Evolutionary conservation across 2,113 vertebrate species (phyloP).

Genomic region (Pollimyrus isidori): DNA sequence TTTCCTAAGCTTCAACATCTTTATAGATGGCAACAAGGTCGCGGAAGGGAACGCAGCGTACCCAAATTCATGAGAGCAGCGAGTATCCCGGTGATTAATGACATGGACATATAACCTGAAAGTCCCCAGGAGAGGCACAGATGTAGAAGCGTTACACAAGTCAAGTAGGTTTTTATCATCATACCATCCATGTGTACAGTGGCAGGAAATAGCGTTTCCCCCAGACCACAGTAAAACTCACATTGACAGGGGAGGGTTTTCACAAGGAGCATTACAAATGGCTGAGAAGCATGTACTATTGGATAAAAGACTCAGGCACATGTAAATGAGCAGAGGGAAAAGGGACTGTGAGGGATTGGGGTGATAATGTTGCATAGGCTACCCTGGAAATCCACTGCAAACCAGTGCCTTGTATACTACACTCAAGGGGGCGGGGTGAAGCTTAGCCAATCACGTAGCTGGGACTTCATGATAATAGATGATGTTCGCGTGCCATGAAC

Average conservation of each 20-base stretch:
- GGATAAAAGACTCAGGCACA: not conserved
- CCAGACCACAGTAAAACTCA: not conserved
- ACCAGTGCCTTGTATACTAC: not conserved
- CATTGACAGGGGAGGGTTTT: not conserved
- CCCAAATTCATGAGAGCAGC: not conserved
- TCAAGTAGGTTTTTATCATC: not conserved
- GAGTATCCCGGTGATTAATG: not conserved
- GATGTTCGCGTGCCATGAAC: not conserved
- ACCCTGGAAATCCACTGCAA: not conserved
- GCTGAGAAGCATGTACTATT: not conserved
- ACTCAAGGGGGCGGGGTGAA: not conserved
- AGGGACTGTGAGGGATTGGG: not conserved
- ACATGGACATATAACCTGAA: not conserved
- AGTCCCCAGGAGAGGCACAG: not conserved
- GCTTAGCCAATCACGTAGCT: not conserved
- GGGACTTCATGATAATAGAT: conserved; percentile 7
- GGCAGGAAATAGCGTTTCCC: not conserved
- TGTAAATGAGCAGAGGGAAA: not conserved
- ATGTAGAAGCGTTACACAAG: not conserved
- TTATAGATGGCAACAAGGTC: not conserved
- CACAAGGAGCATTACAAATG: not conserved
- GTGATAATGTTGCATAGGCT: not conserved
- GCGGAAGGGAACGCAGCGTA: not conserved
- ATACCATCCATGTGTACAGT: not conserved
- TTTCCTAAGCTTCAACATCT: not conserved